Evolutionary conservation across 2,797 vertebrate genomes (phyloP), one percentile per base, ranked within the genome.

Genomic region (Ctenopoma kingsleyae): DNA sequence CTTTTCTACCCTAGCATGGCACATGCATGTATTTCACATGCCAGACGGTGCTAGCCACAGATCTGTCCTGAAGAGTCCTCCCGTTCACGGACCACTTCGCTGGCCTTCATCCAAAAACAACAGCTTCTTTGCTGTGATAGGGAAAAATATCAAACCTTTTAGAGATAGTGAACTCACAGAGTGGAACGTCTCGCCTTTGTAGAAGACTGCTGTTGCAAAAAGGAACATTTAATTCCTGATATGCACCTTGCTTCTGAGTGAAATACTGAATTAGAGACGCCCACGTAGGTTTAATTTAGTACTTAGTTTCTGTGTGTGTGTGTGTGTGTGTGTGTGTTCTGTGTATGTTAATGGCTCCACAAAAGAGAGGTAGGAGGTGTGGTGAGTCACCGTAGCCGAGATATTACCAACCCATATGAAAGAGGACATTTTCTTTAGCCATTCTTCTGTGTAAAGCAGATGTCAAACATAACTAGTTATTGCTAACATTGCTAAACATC

Each of bases 1-100:
- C 22, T 60, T 36, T 66, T 59, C 70, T 72, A 43, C 56, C 58
- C 55, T 67, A 66, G 64, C 46, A 67, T 57, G 60, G 68, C 71
- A 84, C 80, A 49, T 23, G 67, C 16, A 1, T 75, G 72, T 71
- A 66, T 86, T 85, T 81, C 76, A 75, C 58, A 81, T 81, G 81
- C 70, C 81, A 84, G 88, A 85, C 76, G 51, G 92, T 86, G 80
- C 86, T 89, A 83, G 85, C 85, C 81, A 64, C 86, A 83, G 87
- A 74, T 59, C 83, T 53, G 80, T 80, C 81, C 76, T 56, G 75
- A 68, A 55, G 71, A 86, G 78, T 57, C 63, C 78, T 86, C 82
- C 87, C 67, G 15, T 86, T 88, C 81, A 90, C 27, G 64, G 52
- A 73, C 80, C 71, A 38, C 77, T 79, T 65, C 62, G 8, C 83